Evolutionary conservation across 1,140 invertebrate species (phyloP).

Genomic region (Macrobrachium nipponense): DNA sequence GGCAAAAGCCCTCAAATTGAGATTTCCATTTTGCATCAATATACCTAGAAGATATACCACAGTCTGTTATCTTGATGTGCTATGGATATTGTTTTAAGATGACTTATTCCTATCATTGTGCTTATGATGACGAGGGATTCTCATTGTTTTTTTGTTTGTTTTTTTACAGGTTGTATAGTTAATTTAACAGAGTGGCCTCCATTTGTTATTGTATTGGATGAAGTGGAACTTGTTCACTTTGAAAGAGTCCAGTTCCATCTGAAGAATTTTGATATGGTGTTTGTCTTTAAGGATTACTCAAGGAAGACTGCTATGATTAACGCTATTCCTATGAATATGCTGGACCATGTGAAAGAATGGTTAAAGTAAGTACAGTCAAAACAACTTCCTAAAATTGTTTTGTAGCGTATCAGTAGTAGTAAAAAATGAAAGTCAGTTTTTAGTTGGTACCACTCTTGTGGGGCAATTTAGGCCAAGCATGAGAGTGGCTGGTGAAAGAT

Average conservation of each 20-base stretch:
- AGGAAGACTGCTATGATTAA: conserved; percentile 96
- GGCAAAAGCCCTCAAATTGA: too few relatives aligned
- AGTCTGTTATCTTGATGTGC: too few relatives aligned
- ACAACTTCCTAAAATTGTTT: not conserved
- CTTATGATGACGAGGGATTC: not conserved
- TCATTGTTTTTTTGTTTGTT: not conserved
- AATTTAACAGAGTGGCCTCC: conserved; percentile 99
- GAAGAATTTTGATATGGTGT: conserved; percentile 99
- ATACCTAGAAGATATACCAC: too few relatives aligned
- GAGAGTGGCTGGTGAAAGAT: too few relatives aligned
- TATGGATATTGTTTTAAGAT: not conserved
- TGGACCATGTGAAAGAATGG: conserved; percentile 99
- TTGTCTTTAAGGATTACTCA: conserved; percentile 98
- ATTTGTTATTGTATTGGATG: conserved; percentile 97
- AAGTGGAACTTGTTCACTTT: conserved; percentile 98
- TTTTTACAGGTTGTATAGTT: conserved; percentile 75
- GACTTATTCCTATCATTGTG: too few relatives aligned
- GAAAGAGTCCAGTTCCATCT: conserved; percentile 98
- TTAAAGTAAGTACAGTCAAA: conserved; percentile 81
- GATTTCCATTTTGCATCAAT: too few relatives aligned
- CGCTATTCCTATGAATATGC: conserved; percentile 97
- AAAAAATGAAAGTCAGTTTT: not conserved
- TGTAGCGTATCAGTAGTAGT: not conserved
- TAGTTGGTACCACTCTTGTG: not conserved
- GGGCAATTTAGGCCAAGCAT: too few relatives aligned